Percentiles rank a stretch among this genome's conserved stretches.
phyloP scores from a whole-genome alignment of 2,113 vertebrate species.

The Oryzias celebensis region DNA sequence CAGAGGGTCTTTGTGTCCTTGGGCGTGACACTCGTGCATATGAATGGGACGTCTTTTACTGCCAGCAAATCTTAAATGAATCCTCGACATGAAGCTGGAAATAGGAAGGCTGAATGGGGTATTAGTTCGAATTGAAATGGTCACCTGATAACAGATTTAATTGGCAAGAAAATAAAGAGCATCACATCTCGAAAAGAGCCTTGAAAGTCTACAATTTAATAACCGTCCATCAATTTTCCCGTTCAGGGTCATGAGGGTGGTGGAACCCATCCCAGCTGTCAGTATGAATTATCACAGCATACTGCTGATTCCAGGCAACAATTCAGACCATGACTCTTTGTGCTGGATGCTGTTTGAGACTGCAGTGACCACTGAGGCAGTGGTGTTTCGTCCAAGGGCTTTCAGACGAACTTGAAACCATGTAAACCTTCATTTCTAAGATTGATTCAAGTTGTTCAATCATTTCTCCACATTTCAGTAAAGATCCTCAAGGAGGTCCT shows the following conservation, averaged over 20 bases:
- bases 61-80: slow-evolving; percentile 10
- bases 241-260: too few relatives aligned
- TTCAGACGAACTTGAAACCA: not conserved
- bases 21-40: slow-evolving; percentile 3
- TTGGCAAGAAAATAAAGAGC: not conserved
- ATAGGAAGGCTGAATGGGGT: not conserved
- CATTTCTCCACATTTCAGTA: too few relatives aligned
- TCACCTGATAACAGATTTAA: not conserved
- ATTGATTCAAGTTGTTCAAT: too few relatives aligned
- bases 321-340: not conserved
- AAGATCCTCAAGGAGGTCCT: too few relatives aligned
- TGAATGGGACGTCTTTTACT: not conserved
- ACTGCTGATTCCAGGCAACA: not conserved
- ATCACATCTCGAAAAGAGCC: not conserved
- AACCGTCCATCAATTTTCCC: not conserved
- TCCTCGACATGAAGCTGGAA: slow-evolving; percentile 3
- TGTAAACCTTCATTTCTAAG: too few relatives aligned
- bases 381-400: not conserved
- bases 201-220: not conserved
- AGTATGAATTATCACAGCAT: not conserved
- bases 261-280: too few relatives aligned
- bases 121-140: not conserved
- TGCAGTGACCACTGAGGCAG: not conserved
- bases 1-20: slow-evolving; percentile 17
- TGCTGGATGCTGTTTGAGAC: not conserved